These are phyloP conservation scores for Calidris pygmaea DNA, from an alignment of 2,113 vertebrate species.

Conservation along the genomic window DNA sequence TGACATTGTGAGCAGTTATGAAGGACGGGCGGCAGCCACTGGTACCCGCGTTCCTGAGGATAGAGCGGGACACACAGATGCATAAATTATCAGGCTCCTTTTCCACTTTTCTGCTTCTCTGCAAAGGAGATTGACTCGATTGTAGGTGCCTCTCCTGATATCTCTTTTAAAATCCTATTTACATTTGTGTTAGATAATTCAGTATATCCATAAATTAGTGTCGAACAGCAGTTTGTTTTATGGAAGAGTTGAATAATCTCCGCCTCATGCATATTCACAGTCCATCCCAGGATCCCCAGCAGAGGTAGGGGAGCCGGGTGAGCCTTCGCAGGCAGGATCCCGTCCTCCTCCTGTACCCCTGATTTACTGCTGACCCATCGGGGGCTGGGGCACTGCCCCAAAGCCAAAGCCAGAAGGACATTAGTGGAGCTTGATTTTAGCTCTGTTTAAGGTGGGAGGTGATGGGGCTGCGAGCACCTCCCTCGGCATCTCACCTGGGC, in stretches of 20 bases:
- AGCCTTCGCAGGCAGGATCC: background rate
- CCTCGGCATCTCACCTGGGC: rapidly evolving
- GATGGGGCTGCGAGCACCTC: background rate
- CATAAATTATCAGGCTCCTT: background rate
- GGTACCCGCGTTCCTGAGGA: background rate
- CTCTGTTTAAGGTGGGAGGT: background rate
- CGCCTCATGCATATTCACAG: background rate
- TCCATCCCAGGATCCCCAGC: background rate
- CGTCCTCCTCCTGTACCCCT: background rate
- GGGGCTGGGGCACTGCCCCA: background rate
- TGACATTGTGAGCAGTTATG: constrained; percentile 63
- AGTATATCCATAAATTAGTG: constrained; percentile 13
- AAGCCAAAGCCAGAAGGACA: background rate
- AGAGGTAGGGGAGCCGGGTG: background rate
- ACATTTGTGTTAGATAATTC: background rate
- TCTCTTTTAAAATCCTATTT: background rate
- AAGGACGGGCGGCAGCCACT: constrained; percentile 31
- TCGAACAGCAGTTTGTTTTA: background rate
- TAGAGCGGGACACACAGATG: background rate
- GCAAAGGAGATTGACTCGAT: background rate
- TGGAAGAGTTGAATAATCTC: background rate
- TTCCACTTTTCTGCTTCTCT: background rate
- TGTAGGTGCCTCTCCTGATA: background rate
- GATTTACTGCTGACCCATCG: rapidly evolving
- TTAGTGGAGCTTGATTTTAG: background rate